Evolutionary conservation across 2,113 vertebrate genomes (phyloP), one percentile per base, ranked within the genome.

Genomic region (Actinemys pallida): DNA sequence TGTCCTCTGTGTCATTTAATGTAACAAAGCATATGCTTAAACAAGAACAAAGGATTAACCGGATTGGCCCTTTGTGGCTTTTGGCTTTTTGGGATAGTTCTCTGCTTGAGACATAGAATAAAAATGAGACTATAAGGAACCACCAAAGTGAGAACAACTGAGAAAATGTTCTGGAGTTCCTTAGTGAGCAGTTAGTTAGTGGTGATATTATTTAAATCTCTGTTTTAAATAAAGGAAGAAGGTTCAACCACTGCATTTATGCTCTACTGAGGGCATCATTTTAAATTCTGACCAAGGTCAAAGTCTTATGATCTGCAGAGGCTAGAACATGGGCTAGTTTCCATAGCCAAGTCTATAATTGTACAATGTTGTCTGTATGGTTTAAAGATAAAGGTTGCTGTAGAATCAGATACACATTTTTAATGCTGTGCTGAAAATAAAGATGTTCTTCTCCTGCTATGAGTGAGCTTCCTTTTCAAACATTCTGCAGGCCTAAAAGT

Each of bases 261-360:
- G 89, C 94, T 76, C 22, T 76, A 45, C 22, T 13, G 42, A 76
- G 72, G 17, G 10, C 19, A 76, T 76, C 72, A 45, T 45, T 76
- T 42, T 42, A 24, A 95, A 93, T 95, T 96, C 87, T 94, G 75
- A 31, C 59, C 59, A 54, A 93, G 87, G 86, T 93, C 96, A 91
- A 4, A 13, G 91, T 90, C 86, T 94, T 88, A 82, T 92, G 89
- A 95, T 76, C 76, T 69, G 14, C 59, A 90, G 84, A 92, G 89
- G 92, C 93, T 79, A 93, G 94, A 91, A 95, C 88, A 50, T 53
- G 35, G 42, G 84, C 88, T 29, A 56, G 95, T 78, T 91, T 91
- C 79, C 75, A 54, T 87, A 69, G 83, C 90, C 86, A 95, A 87
- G 90, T 95, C 94, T 97, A 88, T 95, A 95, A 89, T 91, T 24